Evolutionary conservation across 2,888 invertebrate species (phyloP).

Genomic region (Melolontha melolontha): DNA sequence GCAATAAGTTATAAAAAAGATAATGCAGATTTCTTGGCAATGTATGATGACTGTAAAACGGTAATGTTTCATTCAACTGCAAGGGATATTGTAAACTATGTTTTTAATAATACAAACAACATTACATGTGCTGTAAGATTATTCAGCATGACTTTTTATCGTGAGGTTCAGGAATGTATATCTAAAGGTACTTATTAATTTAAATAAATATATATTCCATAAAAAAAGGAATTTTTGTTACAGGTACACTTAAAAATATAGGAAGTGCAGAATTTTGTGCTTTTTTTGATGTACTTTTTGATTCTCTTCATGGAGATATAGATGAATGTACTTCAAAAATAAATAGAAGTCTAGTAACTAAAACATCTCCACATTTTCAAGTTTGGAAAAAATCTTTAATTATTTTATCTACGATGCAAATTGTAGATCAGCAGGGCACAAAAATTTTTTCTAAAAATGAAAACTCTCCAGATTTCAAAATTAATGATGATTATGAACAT

Average conservation of each 20-base stretch:
- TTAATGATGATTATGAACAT: slow-evolving; percentile 8
- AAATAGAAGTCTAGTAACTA: slow-evolving; percentile 29
- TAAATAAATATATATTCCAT: neutral
- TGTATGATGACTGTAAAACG: slow-evolving; percentile 20
- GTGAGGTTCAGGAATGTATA: slow-evolving; percentile 16
- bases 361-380: slow-evolving; percentile 13
- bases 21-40: neutral
- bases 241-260: slow-evolving; percentile 14
- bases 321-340: slow-evolving; percentile 14
- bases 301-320: slow-evolving; percentile 26
- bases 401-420: slow-evolving; percentile 21
- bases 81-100: slow-evolving; percentile 13
- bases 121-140: slow-evolving; percentile 27
- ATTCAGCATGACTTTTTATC: slow-evolving; percentile 35
- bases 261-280: slow-evolving; percentile 34
- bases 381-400: slow-evolving; percentile 18
- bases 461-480: neutral
- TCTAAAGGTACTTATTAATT: slow-evolving; percentile 19
- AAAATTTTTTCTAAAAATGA: slow-evolving; percentile 2
- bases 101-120: slow-evolving; percentile 24
- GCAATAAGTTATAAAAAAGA: slow-evolving; percentile 8
- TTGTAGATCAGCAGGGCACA: neutral
- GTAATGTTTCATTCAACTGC: slow-evolving; percentile 3
- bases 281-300: slow-evolving; percentile 38
- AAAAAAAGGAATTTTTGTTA: neutral